phyloP scores from a whole-genome alignment of 2,888 invertebrate genomes.

The Zygogramma bicolorata region DNA sequence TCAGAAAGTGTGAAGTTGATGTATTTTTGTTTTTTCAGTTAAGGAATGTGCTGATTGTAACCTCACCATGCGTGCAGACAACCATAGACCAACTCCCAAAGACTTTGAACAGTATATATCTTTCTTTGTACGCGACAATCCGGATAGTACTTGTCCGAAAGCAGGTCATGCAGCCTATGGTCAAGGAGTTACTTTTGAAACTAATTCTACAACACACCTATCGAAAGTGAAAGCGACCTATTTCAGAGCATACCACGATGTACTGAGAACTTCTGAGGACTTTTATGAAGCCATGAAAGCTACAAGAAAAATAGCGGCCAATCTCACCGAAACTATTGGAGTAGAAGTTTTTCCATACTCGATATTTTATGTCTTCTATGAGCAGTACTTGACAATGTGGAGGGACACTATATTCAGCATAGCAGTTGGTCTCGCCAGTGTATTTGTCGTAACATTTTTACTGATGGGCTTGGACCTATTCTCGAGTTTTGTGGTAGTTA shows the following conservation, averaged over 20 bases:
- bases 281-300: slow-evolving; percentile 89
- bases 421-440: slow-evolving; percentile 89
- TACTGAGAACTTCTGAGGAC: slow-evolving; percentile 89
- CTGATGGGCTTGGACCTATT: slow-evolving; percentile 95
- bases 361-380: slow-evolving; percentile 98
- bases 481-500: slow-evolving; percentile 88
- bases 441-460: slow-evolving; percentile 92
- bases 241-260: slow-evolving; percentile 95
- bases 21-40: slow-evolving; percentile 9
- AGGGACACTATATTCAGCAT: slow-evolving; percentile 89
- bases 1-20: too few species aligned
- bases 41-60: slow-evolving; percentile 17
- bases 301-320: slow-evolving; percentile 76
- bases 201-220: slow-evolving; percentile 61
- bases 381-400: slow-evolving; percentile 98
- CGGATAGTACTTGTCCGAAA: slow-evolving; percentile 79
- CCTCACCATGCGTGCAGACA: slow-evolving; percentile 67
- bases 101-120: slow-evolving; percentile 82
- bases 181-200: slow-evolving; percentile 76
- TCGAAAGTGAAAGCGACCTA: slow-evolving; percentile 81
- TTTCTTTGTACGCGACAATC: slow-evolving; percentile 88
- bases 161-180: slow-evolving; percentile 89
- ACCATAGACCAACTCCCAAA: slow-evolving; percentile 72
- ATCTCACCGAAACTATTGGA: slow-evolving; percentile 80
- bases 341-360: slow-evolving; percentile 89